phyloP scores from a whole-genome alignment of 2,113 vertebrate genomes.

The Arenaria interpres region DNA sequence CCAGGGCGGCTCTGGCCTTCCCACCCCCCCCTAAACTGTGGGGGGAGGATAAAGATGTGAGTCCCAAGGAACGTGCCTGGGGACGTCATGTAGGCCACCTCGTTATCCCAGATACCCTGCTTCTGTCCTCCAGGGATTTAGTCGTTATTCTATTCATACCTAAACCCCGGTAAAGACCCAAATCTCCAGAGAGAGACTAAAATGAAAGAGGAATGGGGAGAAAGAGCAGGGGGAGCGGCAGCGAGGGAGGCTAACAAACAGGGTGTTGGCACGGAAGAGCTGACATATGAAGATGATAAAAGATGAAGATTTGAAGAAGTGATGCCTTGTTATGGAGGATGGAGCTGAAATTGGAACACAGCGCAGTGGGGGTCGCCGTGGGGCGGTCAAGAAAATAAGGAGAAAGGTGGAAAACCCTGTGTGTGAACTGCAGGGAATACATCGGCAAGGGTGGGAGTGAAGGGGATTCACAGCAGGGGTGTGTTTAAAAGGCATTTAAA shows the following conservation, averaged over 20 bases:
- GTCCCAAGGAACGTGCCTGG: not conserved
- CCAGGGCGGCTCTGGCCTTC: not conserved
- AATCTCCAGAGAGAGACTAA: not conserved
- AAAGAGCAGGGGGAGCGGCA: not conserved
- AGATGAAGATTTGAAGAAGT: not conserved
- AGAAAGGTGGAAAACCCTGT: not conserved
- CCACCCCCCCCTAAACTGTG: fast-evolving
- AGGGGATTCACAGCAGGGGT: not conserved
- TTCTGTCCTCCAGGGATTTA: not conserved
- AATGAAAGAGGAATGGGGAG: not conserved
- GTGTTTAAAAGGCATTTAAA: fast-evolving
- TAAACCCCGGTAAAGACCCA: not conserved
- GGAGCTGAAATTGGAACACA: not conserved
- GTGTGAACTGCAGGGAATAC: fast-evolving
- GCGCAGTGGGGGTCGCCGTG: not conserved
- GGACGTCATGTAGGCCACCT: not conserved
- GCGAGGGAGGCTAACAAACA: not conserved
- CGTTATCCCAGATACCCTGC: not conserved
- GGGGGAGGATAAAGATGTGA: fast-evolving
- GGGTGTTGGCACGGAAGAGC: not conserved
- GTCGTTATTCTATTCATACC: not conserved
- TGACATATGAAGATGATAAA: not conserved
- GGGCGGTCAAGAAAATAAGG: not conserved
- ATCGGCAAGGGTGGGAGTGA: fast-evolving
- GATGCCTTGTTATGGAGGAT: not conserved